Evolutionary conservation across 1,140 invertebrate species (phyloP).

Genomic region (Polypedilum vanderplanki): DNA sequence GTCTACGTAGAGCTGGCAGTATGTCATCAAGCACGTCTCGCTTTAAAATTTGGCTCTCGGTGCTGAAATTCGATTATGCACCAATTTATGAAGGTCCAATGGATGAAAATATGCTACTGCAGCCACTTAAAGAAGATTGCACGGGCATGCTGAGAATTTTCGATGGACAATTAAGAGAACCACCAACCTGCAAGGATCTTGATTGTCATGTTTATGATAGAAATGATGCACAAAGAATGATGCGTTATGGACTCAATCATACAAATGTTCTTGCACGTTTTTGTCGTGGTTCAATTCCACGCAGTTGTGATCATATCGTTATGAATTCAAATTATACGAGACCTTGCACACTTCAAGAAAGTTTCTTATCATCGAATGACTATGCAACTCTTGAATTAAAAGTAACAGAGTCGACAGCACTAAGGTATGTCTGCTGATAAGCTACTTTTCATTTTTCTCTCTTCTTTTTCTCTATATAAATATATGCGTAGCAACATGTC

Average conservation of each 20-base stretch:
- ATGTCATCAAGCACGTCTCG: constrained; percentile 48
- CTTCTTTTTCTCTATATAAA: neutral
- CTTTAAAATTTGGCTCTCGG: constrained; percentile 78
- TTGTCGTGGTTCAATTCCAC: constrained; percentile 66
- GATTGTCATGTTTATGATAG: constrained; percentile 53
- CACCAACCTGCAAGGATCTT: constrained; percentile 69
- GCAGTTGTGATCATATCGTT: constrained; percentile 64
- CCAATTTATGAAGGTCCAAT: constrained; percentile 40
- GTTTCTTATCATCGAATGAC: constrained; percentile 72
- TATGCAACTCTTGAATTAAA: constrained; percentile 71
- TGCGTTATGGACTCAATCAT: constrained; percentile 47
- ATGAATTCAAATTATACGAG: constrained; percentile 46
- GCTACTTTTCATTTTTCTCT: neutral
- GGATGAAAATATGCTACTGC: constrained; percentile 51
- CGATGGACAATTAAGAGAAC: constrained; percentile 70
- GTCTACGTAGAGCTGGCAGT: constrained; percentile 36
- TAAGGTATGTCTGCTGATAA: constrained; percentile 52
- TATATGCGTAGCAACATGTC: neutral
- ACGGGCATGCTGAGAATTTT: constrained; percentile 76
- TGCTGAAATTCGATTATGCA: constrained; percentile 69
- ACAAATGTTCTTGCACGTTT: constrained; percentile 68
- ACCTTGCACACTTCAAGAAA: constrained; percentile 72
- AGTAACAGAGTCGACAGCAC: constrained; percentile 71
- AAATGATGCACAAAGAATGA: constrained; percentile 27
- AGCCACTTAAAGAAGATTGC: constrained; percentile 57